phyloP scores from a whole-genome alignment of 2,888 invertebrate species.

The Drosophila neotestacea region DNA sequence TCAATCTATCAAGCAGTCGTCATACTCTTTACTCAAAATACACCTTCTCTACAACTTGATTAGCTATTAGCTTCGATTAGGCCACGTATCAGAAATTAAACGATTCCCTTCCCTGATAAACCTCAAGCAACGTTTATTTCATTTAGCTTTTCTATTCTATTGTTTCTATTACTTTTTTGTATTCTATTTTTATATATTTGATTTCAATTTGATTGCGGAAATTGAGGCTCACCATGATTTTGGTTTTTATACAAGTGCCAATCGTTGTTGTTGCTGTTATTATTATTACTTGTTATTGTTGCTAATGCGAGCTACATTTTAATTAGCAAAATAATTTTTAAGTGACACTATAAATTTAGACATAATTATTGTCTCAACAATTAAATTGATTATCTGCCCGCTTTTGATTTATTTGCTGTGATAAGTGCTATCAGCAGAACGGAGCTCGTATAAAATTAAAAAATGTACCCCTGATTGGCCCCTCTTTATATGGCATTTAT shows the following conservation, averaged over 20 bases:
- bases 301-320: constrained; percentile 65
- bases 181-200: constrained; percentile 20
- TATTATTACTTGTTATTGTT: constrained; percentile 23
- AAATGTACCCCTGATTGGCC: constrained; percentile 33
- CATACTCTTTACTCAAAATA: constrained; percentile 27
- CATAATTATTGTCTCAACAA: constrained; percentile 78
- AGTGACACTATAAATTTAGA: constrained; percentile 79
- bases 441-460: constrained; percentile 46
- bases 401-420: constrained; percentile 71
- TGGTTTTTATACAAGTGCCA: constrained; percentile 44
- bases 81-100: constrained; percentile 47
- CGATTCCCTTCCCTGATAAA: constrained; percentile 35
- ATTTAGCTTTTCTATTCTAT: constrained; percentile 1
- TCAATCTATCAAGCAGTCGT: constrained; percentile 29
- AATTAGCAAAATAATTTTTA: constrained; percentile 76
- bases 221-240: constrained; percentile 71
- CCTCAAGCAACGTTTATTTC: neutral
- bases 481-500: constrained; percentile 44
- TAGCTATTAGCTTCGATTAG: constrained; percentile 60
- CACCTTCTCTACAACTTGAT: constrained; percentile 37
- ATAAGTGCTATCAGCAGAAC: constrained; percentile 54
- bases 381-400: constrained; percentile 70
- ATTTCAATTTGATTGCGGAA: constrained; percentile 55
- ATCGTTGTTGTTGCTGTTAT: constrained; percentile 16
- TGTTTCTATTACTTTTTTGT: constrained; percentile 1